These are phyloP conservation scores for Tetropium fuscum DNA, from an alignment of 2,888 invertebrate species.

Conservation along the genomic window DNA sequence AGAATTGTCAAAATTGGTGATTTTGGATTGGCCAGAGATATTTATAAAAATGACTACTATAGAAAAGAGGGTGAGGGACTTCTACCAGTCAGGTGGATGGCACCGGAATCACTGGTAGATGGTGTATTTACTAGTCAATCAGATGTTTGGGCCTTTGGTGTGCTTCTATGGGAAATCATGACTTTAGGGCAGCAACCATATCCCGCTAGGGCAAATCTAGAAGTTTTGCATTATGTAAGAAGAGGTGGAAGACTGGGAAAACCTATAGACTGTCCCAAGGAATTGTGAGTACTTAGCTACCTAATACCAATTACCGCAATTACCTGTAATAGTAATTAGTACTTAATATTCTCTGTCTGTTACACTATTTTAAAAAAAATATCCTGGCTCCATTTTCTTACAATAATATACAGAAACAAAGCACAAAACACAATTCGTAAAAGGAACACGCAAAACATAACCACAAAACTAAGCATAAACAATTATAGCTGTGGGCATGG, in stretches of 20 bases:
- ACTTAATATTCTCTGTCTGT: too few relatives aligned
- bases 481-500: too few relatives aligned
- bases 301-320: too few relatives aligned
- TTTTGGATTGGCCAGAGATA: conserved; percentile 96
- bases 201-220: conserved; percentile 91
- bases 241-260: conserved; percentile 87
- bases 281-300: conserved; percentile 72
- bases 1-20: conserved; percentile 97
- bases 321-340: too few relatives aligned
- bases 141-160: conserved; percentile 96
- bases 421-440: too few relatives aligned
- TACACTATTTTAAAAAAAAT: too few relatives aligned
- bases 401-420: too few relatives aligned
- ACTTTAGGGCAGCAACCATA: conserved; percentile 98
- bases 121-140: conserved; percentile 97
- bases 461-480: too few relatives aligned
- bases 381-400: too few relatives aligned
- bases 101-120: conserved; percentile 95
- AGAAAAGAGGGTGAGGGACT: conserved; percentile 92
- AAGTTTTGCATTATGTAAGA: conserved; percentile 91
- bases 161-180: conserved; percentile 97
- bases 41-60: conserved; percentile 98
- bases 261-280: conserved; percentile 86
- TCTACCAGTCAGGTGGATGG: conserved; percentile 96
- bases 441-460: too few relatives aligned